phyloP scores from a whole-genome alignment of 2,113 vertebrate species.

The Chamaea fasciata region DNA sequence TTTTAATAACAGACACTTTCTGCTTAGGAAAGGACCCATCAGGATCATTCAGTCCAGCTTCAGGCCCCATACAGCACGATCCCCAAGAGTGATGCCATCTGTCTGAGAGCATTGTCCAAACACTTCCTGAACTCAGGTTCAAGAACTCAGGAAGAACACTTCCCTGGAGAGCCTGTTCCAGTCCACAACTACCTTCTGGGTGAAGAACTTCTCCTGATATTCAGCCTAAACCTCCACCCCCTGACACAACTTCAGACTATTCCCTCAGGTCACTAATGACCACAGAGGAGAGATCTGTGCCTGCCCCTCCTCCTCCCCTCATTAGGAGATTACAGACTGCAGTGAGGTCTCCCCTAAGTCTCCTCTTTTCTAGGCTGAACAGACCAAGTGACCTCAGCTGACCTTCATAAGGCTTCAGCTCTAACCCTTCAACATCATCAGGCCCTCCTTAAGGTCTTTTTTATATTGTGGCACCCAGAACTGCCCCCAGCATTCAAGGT shows the following conservation, averaged over 20 bases:
- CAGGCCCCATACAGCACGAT: not conserved
- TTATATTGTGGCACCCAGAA: not conserved
- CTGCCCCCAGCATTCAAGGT: rapidly evolving
- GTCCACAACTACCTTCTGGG: not conserved
- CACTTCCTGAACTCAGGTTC: not conserved
- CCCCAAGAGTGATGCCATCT: not conserved
- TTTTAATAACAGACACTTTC: not conserved
- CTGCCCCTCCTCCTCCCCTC: not conserved
- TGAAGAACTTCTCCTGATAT: not conserved
- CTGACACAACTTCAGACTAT: not conserved
- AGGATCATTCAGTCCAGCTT: not conserved
- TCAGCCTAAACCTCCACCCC: not conserved
- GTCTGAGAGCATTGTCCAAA: rapidly evolving
- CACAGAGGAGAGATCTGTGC: not conserved
- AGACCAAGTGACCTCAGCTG: not conserved
- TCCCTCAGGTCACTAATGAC: not conserved
- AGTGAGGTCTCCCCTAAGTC: not conserved
- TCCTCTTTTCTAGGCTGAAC: not conserved
- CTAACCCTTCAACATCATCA: not conserved
- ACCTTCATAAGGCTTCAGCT: rapidly evolving
- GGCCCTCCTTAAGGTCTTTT: not conserved
- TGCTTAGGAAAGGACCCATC: not conserved
- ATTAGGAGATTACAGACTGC: rapidly evolving
- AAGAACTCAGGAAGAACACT: not conserved
- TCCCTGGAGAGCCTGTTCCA: not conserved